Evolutionary conservation across 1,140 invertebrate species (phyloP).

Genomic region (Arctopsyche grandis): DNA sequence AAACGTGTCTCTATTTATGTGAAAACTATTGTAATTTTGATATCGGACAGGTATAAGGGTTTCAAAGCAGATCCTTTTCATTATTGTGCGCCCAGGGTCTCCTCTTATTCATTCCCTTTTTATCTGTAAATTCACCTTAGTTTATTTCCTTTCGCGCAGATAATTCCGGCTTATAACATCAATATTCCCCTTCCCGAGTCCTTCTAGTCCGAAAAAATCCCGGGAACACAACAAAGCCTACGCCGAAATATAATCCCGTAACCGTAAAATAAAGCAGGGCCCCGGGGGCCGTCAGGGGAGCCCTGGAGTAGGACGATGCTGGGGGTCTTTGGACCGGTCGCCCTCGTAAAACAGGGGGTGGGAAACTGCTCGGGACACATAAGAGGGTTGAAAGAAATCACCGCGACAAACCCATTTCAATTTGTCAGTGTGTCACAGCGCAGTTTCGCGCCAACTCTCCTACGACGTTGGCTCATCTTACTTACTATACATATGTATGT

Average conservation of each 20-base stretch:
- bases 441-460: constrained; percentile 12
- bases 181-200: constrained; percentile 37
- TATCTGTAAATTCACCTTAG: constrained; percentile 35
- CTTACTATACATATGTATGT: not conserved
- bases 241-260: constrained; percentile 47
- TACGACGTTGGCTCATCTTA: too few relatives aligned
- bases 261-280: constrained; percentile 49
- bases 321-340: not conserved
- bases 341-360: constrained; percentile 43
- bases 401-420: constrained; percentile 53
- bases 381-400: constrained; percentile 49
- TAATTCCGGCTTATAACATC: constrained; percentile 51
- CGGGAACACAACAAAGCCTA: constrained; percentile 41
- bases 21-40: too few relatives aligned
- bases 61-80: too few relatives aligned
- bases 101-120: constrained; percentile 25
- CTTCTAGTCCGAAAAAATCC: constrained; percentile 19
- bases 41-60: too few relatives aligned
- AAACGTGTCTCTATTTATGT: too few relatives aligned
- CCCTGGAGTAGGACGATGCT: constrained; percentile 4
- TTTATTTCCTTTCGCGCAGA: constrained; percentile 37
- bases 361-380: constrained; percentile 41
- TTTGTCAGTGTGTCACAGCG: constrained; percentile 48
- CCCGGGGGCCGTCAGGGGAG: not conserved
- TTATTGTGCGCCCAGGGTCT: not conserved